Conservation (phyloP, 1,140 invertebrate species). For the Ptiloglossa arizonensis region DNA sequence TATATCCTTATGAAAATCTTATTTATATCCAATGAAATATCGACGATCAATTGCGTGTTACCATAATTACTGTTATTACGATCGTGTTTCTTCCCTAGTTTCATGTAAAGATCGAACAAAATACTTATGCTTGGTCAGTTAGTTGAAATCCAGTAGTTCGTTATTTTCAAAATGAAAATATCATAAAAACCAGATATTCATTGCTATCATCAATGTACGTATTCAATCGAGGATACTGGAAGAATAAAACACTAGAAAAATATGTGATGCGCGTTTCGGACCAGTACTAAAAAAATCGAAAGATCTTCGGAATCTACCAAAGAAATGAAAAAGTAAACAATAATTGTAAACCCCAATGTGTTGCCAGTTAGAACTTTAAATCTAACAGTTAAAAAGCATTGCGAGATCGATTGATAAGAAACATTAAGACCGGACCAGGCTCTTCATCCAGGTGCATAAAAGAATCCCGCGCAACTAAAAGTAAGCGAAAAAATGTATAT, state of each 20-base stretch:
- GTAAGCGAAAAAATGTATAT: constrained; percentile 11
- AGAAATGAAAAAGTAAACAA: neutral
- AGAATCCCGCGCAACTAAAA: constrained; percentile 22
- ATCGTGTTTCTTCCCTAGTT: neutral
- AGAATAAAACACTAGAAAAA: constrained; percentile 15
- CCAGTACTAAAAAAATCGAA: neutral
- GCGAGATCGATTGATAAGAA: neutral
- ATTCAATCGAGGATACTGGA: neutral
- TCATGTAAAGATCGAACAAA: neutral
- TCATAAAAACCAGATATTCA: neutral
- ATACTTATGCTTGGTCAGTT: neutral
- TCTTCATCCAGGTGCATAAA: neutral
- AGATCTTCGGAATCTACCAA: constrained; percentile 6
- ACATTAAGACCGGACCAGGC: neutral
- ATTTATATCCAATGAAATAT: neutral
- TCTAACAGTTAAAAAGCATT: neutral
- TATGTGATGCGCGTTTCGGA: neutral
- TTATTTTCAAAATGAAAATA: neutral
- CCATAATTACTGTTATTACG: constrained; percentile 21
- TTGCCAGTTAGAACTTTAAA: constrained; percentile 3
- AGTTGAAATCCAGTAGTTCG: neutral
- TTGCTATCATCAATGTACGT: neutral
- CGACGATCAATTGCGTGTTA: constrained; percentile 4
- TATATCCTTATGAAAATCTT: neutral
- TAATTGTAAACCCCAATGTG: neutral